Evolutionary conservation across 1,140 invertebrate species (phyloP), one percentile per base, ranked within the genome.

Genomic region (Macrobrachium rosenbergii): DNA sequence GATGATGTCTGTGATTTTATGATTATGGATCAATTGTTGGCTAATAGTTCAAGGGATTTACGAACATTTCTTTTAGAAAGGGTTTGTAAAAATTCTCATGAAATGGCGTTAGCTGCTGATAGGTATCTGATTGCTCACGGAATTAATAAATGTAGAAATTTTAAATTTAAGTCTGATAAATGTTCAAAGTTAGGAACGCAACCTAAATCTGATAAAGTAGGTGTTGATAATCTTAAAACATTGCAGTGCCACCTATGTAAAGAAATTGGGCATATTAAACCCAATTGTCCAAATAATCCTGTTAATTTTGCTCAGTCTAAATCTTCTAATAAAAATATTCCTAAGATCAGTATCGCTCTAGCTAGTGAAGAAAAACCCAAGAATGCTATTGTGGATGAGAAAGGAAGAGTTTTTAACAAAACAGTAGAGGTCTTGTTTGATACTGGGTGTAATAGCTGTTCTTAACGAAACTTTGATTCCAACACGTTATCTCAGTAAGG

Each of bases 71-170:
- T 69, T 10, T 19, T 10, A 14, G 21, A 72, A 67, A 67, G 63
- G 63, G 67, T 23, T 11, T 72, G 14, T 23, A 37, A 72, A 23
- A 72, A 37, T 72, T 28, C 2, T 37, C 28, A 23, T 17, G 67
- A 72, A n/a, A 14, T 72, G 16, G 67, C 67, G 17, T 37, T 28
- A 72, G 67, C 21, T 21, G 67, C 67, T n/a, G 67, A 72, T 72
- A 72, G 23, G 21, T 72, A 28, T 23, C 21, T 21, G 21, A 28
- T n/a, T 21, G 67, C 64, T n/a, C 64, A 69, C 28, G 19, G 28
- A 11, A 69, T 21, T 28, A 21, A 21, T 28, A 69, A 28, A 69
- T n/a, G 5, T 0, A 6, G n/a, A 69, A 69, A 21, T 1, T 21
- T n/a, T 69, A n/a, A 69, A 28, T n/a, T 28, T 3, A 17, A 10